Percentiles rank a stretch among this genome's conserved stretches.
Evolutionary conservation across 2,113 vertebrate species (phyloP).

Genomic region (Paradisaea rubra): DNA sequence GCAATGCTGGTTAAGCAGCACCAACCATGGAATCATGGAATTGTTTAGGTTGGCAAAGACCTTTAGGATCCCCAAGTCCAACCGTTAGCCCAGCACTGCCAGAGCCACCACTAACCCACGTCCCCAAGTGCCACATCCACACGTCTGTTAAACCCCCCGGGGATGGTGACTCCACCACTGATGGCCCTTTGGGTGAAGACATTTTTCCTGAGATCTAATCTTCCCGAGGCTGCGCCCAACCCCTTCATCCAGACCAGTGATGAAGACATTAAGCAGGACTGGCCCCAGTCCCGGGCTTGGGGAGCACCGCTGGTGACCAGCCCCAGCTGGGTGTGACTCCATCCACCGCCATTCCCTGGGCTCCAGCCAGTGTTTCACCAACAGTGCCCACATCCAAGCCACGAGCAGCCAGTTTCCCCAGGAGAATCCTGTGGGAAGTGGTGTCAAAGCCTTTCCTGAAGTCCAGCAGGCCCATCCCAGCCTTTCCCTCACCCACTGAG

Average conservation of each 20-base stretch:
- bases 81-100: not conserved
- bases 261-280: not conserved
- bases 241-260: fast-evolving
- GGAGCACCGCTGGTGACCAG: not conserved
- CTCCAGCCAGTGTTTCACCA: not conserved
- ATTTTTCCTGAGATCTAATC: not conserved
- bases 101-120: not conserved
- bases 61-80: not conserved
- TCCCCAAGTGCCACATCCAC: not conserved
- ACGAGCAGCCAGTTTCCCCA: not conserved
- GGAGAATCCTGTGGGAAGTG: not conserved
- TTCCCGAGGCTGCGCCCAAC: not conserved
- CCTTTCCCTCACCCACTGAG: not conserved
- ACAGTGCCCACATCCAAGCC: not conserved
- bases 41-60: not conserved
- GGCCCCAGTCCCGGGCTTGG: not conserved
- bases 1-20: not conserved
- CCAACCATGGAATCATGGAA: not conserved
- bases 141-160: not conserved
- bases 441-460: not conserved
- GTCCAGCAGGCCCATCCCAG: not conserved
- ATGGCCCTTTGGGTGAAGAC: fast-evolving
- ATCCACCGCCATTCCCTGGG: not conserved
- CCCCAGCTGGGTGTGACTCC: not conserved
- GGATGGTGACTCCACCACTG: not conserved